Evolutionary conservation across 2,113 vertebrate genomes (phyloP).

Genomic region (Paramisgurnus dabryanus): DNA sequence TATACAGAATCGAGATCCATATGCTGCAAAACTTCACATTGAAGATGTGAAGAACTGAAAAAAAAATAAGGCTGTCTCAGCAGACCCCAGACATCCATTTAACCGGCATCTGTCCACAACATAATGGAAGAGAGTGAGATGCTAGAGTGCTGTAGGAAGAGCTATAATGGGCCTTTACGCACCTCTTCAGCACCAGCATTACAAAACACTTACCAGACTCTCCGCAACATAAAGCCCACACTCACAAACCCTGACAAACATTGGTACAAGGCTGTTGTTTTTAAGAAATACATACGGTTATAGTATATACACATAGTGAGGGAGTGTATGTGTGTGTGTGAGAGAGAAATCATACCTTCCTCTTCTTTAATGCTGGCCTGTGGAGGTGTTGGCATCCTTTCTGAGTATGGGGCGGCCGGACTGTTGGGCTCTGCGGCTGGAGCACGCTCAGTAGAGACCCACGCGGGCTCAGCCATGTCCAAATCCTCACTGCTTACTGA

Average conservation of each 20-base stretch:
- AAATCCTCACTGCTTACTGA: conserved; percentile 96
- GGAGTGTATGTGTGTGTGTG: neutral
- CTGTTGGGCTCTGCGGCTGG: conserved; percentile 83
- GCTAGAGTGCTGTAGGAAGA: conserved; percentile 36
- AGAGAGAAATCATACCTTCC: conserved; percentile 80
- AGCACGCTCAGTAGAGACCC: conserved; percentile 91
- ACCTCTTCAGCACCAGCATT: conserved; percentile 35
- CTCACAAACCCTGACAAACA: conserved; percentile 9
- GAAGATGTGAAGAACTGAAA: conserved; percentile 5
- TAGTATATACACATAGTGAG: neutral
- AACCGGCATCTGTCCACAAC: conserved; percentile 25
- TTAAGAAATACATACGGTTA: neutral
- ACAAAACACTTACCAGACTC: conserved; percentile 43
- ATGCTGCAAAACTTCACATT: conserved; percentile 27
- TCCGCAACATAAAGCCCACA: conserved; percentile 23
- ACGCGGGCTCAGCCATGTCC: conserved; percentile 93
- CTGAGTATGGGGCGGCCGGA: conserved; percentile 74
- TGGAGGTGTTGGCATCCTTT: conserved; percentile 84
- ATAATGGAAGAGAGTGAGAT: conserved; percentile 47
- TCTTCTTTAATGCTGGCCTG: conserved; percentile 85
- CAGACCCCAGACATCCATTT: conserved; percentile 41
- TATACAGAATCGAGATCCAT: neutral
- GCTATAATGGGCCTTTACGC: conserved; percentile 45
- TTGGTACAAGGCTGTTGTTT: conserved; percentile 1
- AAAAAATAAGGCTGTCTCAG: conserved; percentile 15